A percentile compares a stretch with the other conserved stretches of the same genome.
These are phyloP conservation scores for Carassius gibelio DNA, from an alignment of 2,113 vertebrate genomes.

Conservation along the genomic window DNA sequence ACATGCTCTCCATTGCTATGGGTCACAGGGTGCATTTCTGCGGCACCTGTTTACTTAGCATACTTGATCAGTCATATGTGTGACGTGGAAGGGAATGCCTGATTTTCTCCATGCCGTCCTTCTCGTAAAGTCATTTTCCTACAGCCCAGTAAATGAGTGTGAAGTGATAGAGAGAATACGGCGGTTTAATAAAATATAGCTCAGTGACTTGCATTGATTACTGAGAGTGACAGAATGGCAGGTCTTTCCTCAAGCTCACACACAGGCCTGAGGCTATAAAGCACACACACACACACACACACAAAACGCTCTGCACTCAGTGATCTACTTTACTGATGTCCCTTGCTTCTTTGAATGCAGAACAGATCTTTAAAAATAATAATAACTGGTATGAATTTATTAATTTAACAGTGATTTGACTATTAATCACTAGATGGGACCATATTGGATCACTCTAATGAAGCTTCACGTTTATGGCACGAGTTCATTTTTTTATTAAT, in stretches of 20 bases:
- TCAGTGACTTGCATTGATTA: slow-evolving; percentile 41
- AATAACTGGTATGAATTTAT: neutral
- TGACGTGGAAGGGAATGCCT: neutral
- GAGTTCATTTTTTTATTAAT: slow-evolving; percentile 62
- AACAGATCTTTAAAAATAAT: neutral
- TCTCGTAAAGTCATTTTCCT: slow-evolving; percentile 11
- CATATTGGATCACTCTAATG: slow-evolving; percentile 54
- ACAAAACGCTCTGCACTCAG: neutral
- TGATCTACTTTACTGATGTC: neutral
- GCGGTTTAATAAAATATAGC: slow-evolving; percentile 39
- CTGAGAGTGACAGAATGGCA: slow-evolving; percentile 23
- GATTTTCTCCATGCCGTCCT: slow-evolving; percentile 1
- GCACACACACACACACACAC: neutral
- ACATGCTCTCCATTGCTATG: neutral
- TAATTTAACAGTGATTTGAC: neutral
- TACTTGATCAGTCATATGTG: slow-evolving; percentile 29
- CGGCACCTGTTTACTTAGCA: slow-evolving; percentile 15
- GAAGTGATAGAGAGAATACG: slow-evolving; percentile 14
- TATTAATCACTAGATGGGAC: neutral
- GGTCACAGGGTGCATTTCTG: slow-evolving; percentile 20
- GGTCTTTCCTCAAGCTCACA: slow-evolving; percentile 46
- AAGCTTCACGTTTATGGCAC: slow-evolving; percentile 4
- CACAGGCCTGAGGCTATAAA: slow-evolving; percentile 26
- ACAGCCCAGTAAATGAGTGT: slow-evolving; percentile 9
- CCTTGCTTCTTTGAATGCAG: neutral